These are phyloP conservation scores for Caranx ignobilis DNA, from an alignment of 2,113 vertebrate species.

Conservation along the genomic window DNA sequence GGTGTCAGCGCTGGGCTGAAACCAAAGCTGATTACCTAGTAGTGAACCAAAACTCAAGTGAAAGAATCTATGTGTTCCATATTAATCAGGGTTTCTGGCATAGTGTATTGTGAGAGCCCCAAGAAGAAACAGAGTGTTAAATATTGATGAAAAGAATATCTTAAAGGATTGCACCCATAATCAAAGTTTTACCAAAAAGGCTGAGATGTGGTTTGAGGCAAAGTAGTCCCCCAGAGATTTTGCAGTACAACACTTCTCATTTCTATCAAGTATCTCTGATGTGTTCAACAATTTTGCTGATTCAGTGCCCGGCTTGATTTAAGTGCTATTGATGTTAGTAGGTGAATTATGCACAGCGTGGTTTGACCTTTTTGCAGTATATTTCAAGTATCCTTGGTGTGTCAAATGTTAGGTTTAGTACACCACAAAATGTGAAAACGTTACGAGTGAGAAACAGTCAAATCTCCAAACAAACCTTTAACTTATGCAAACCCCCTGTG, in stretches of 20 bases:
- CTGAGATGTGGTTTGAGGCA: slow-evolving; percentile 66
- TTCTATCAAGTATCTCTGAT: slow-evolving; percentile 63
- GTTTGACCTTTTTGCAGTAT: slow-evolving; percentile 50
- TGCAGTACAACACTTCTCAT: slow-evolving; percentile 46
- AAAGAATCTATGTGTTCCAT: slow-evolving; percentile 60
- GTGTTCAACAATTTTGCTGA: slow-evolving; percentile 65
- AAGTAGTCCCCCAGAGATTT: slow-evolving; percentile 59
- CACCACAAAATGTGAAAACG: slow-evolving; percentile 19
- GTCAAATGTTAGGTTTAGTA: slow-evolving; percentile 21
- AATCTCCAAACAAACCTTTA: not conserved
- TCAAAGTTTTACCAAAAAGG: slow-evolving; percentile 65
- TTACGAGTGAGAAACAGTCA: not conserved
- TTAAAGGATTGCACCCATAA: slow-evolving; percentile 67
- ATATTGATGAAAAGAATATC: slow-evolving; percentile 81
- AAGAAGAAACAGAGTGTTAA: slow-evolving; percentile 75
- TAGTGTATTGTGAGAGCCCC: slow-evolving; percentile 64
- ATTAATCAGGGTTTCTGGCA: slow-evolving; percentile 64
- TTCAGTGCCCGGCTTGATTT: slow-evolving; percentile 50
- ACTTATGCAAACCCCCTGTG: not conserved
- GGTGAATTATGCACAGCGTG: slow-evolving; percentile 50
- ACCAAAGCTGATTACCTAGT: slow-evolving; percentile 65
- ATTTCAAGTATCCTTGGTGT: slow-evolving; percentile 40
- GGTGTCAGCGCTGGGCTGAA: slow-evolving; percentile 56
- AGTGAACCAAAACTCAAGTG: slow-evolving; percentile 66
- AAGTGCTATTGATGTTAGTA: slow-evolving; percentile 59